phyloP scores from a whole-genome alignment of 2,888 invertebrate species.

The Troides aeacus region DNA sequence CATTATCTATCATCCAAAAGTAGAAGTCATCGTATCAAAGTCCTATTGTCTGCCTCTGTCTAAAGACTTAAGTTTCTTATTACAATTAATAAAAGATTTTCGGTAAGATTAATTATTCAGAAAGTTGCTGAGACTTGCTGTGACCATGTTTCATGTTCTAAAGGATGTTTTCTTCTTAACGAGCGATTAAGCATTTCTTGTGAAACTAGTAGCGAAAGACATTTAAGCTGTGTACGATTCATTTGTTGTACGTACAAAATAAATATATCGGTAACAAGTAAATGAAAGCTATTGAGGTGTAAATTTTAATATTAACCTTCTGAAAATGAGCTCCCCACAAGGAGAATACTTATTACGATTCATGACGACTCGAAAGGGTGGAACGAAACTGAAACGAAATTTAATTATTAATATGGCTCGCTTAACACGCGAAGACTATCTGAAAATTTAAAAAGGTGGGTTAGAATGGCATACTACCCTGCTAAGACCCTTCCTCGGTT shows the following conservation, averaged over 20 bases:
- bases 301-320: not conserved
- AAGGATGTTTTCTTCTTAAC: slow-evolving; percentile 9
- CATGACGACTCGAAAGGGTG: slow-evolving; percentile 19
- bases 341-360: slow-evolving; percentile 13
- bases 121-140: slow-evolving; percentile 16
- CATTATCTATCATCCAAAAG: not conserved
- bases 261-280: not conserved
- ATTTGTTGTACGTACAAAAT: not conserved
- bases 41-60: not conserved
- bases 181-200: slow-evolving; percentile 5
- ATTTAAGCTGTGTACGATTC: not conserved
- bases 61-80: slow-evolving; percentile 3
- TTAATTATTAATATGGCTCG: slow-evolving; percentile 17
- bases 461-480: slow-evolving; percentile 6
- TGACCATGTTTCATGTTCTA: slow-evolving; percentile 12
- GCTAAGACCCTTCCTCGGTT: slow-evolving; percentile 15
- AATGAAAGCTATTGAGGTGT: not conserved
- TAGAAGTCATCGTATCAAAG: slow-evolving; percentile 1
- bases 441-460: slow-evolving; percentile 19
- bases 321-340: not conserved
- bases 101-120: slow-evolving; percentile 14
- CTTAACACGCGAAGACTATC: slow-evolving; percentile 10
- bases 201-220: not conserved
- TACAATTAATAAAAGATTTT: slow-evolving; percentile 15
- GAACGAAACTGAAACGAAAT: slow-evolving; percentile 14